Evolutionary conservation across 2,797 vertebrate genomes (phyloP).

Genomic region (Pterois miles): DNA sequence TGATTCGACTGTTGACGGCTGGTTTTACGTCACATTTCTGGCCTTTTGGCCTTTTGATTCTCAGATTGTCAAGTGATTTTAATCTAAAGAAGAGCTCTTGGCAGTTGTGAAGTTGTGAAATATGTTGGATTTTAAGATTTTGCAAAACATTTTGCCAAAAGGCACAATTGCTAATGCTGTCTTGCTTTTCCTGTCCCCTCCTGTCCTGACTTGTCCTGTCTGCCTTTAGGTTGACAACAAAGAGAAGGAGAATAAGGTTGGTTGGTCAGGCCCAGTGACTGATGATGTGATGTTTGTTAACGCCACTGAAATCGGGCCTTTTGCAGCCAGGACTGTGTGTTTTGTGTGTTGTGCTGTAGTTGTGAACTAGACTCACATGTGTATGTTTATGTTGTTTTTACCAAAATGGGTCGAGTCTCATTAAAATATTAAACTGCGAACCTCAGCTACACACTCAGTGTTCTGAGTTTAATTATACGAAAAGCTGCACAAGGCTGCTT

Average conservation of each 20-base stretch:
- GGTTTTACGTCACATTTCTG: background rate
- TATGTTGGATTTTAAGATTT: background rate
- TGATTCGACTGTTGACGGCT: background rate
- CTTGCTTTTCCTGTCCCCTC: background rate
- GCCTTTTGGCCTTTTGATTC: background rate
- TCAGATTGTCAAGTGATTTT: background rate
- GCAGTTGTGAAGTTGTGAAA: background rate
- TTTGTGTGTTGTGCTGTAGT: slow-evolving; percentile 17
- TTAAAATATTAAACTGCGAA: background rate
- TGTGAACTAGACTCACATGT: background rate
- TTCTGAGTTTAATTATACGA: background rate
- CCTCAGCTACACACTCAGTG: background rate
- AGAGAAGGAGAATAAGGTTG: slow-evolving; percentile 79
- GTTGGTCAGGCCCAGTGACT: slow-evolving; percentile 30
- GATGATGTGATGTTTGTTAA: background rate
- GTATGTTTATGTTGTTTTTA: background rate
- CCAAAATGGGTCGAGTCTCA: fast-evolving
- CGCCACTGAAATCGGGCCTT: background rate
- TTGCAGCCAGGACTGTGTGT: background rate
- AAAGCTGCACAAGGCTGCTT: background rate
- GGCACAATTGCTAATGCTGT: background rate
- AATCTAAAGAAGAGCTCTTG: background rate
- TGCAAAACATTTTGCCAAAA: background rate
- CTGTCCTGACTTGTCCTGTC: background rate
- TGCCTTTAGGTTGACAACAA: slow-evolving; percentile 80